Evolutionary conservation across 2,888 invertebrate genomes (phyloP).

Genomic region (Scaptomyza flava): DNA sequence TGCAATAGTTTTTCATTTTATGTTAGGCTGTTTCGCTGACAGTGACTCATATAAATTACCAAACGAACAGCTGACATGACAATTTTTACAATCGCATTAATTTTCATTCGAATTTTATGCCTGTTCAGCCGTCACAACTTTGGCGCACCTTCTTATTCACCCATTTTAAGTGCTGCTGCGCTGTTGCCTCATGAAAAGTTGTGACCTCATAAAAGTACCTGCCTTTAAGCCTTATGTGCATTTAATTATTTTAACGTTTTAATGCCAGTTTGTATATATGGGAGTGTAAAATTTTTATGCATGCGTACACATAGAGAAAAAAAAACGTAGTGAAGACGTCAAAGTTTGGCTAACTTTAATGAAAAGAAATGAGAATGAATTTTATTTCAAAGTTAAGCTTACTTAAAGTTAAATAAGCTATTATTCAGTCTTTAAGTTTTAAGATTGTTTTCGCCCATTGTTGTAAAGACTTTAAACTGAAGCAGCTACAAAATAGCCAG

Average conservation of each 20-base stretch:
- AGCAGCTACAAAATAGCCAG: conserved; percentile 9
- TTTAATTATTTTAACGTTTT: conserved; percentile 72
- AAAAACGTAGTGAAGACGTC: not conserved
- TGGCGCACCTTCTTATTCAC: conserved; percentile 48
- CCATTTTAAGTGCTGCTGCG: conserved; percentile 44
- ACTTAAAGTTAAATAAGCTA: too few relatives aligned
- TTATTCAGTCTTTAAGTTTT: too few relatives aligned
- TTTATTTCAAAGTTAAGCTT: too few relatives aligned
- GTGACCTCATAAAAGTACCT: conserved; percentile 58
- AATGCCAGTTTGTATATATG: conserved; percentile 12
- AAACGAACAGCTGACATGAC: conserved; percentile 59
- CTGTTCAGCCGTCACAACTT: conserved; percentile 18
- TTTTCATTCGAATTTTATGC: conserved; percentile 71
- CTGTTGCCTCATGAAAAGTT: conserved; percentile 55
- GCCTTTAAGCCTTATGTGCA: conserved; percentile 36
- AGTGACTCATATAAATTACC: conserved; percentile 51
- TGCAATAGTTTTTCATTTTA: conserved; percentile 49
- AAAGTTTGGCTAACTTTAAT: not conserved
- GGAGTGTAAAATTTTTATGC: conserved; percentile 19
- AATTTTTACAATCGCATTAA: conserved; percentile 77
- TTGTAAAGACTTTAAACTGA: too few relatives aligned
- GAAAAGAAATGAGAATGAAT: not conserved
- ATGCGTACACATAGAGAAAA: conserved; percentile 3
- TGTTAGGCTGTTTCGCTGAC: conserved; percentile 24
- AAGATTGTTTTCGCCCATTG: too few relatives aligned